Conservation (phyloP, 2,888 invertebrate species). For the Heliconius sara region DNA sequence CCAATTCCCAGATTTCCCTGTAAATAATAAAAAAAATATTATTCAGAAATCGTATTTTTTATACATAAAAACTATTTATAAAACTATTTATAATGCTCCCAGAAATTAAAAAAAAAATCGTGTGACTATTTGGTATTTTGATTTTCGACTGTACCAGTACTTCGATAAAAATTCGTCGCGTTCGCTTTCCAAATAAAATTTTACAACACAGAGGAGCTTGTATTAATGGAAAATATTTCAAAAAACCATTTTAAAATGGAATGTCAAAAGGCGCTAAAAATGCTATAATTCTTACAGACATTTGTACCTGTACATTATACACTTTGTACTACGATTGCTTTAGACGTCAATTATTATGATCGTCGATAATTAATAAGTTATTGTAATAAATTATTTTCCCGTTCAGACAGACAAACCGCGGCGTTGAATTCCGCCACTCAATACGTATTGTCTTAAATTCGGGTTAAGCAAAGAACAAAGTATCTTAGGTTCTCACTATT, state of each 20-base stretch:
- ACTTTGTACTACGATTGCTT: no score
- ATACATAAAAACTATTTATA: not conserved
- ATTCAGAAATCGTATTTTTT: not conserved
- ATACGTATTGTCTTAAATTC: not conserved
- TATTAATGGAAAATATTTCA: not conserved
- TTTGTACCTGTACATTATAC: no score
- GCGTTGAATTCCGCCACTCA: not conserved
- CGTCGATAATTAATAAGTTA: no score
- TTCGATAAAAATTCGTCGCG: not conserved
- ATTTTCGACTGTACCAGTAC: not conserved
- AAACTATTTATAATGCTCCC: not conserved
- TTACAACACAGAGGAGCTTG: not conserved
- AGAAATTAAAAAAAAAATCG: not conserved
- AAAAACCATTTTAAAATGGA: no score
- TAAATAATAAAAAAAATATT: conserved; percentile 30
- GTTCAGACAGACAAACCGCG: no score
- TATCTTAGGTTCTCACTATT: not conserved
- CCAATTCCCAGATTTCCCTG: conserved; percentile 68
- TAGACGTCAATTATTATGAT: no score
- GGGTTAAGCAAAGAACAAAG: not conserved
- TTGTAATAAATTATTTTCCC: no score
- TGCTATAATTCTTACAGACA: no score
- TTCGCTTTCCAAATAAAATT: not conserved
- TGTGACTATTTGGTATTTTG: not conserved
- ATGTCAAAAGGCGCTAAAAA: no score